Evolutionary conservation across 2,888 invertebrate species (phyloP).

Genomic region (Mantis religiosa): DNA sequence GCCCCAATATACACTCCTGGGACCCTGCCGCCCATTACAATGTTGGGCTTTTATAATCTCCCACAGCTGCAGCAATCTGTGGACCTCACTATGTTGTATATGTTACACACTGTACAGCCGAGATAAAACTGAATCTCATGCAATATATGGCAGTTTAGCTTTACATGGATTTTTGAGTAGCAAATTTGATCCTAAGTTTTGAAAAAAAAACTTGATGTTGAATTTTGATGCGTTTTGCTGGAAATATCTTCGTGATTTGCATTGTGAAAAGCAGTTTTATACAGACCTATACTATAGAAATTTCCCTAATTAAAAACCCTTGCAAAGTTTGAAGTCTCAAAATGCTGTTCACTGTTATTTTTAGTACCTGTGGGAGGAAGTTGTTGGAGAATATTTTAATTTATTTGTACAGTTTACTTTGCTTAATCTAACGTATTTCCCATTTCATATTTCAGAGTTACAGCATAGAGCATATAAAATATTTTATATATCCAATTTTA

Average conservation of each 20-base stretch:
- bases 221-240: not conserved
- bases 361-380: not conserved
- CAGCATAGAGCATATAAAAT: too few species aligned
- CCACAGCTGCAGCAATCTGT: conserved; percentile 23
- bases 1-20: conserved; percentile 10
- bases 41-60: conserved; percentile 27
- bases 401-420: too few species aligned
- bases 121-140: not conserved
- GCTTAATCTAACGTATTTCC: too few species aligned
- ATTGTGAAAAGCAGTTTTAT: not conserved
- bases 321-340: not conserved
- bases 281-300: not conserved
- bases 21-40: conserved; percentile 1
- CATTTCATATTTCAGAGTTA: too few species aligned
- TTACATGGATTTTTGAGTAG: not conserved
- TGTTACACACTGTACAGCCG: conserved; percentile 21
- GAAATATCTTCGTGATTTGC: not conserved
- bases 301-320: not conserved
- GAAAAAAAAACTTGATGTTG: not conserved
- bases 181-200: not conserved
- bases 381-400: too few species aligned
- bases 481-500: too few species aligned
- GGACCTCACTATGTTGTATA: conserved; percentile 19
- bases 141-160: not conserved
- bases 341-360: not conserved